Percentiles rank a stretch among this genome's conserved stretches.
phyloP scores from a whole-genome alignment of 2,113 vertebrate genomes.

The Sander lucioperca region DNA sequence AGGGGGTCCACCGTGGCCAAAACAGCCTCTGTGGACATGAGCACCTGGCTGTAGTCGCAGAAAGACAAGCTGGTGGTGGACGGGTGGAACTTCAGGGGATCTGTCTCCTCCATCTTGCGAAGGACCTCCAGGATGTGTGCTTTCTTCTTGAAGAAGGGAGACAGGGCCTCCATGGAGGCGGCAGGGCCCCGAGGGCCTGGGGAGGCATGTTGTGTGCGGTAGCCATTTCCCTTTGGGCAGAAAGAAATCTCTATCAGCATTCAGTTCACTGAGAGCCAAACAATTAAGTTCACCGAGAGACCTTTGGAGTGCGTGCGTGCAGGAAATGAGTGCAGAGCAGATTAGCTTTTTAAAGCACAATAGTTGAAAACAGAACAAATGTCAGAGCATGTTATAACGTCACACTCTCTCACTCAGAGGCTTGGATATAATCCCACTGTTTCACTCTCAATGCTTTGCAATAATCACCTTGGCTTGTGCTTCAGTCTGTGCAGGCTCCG shows the following conservation, averaged over 20 bases:
- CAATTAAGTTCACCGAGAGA: slow-evolving; percentile 15
- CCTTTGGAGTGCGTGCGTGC: slow-evolving; percentile 47
- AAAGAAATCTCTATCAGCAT: slow-evolving; percentile 49
- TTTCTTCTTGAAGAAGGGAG: slow-evolving; percentile 96
- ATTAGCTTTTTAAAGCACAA: slow-evolving; percentile 58
- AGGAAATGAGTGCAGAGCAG: slow-evolving; percentile 51
- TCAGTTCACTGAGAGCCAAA: slow-evolving; percentile 19
- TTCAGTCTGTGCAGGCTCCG: slow-evolving; percentile 81
- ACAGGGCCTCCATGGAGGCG: slow-evolving; percentile 90
- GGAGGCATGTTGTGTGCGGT: slow-evolving; percentile 81
- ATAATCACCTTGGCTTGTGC: slow-evolving; percentile 84
- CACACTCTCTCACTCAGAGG: slow-evolving; percentile 9
- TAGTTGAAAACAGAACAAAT: slow-evolving; percentile 42
- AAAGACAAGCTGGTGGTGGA: slow-evolving; percentile 78
- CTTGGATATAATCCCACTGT: slow-evolving; percentile 4
- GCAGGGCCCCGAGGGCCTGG: slow-evolving; percentile 81
- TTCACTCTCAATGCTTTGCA: slow-evolving; percentile 13
- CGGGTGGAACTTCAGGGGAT: slow-evolving; percentile 86
- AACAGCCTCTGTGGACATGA: slow-evolving; percentile 81
- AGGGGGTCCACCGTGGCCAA: slow-evolving; percentile 74
- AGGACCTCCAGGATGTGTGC: slow-evolving; percentile 96
- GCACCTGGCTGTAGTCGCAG: slow-evolving; percentile 85
- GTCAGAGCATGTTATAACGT: slow-evolving; percentile 16
- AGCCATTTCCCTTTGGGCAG: slow-evolving; percentile 79
- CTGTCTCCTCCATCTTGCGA: slow-evolving; percentile 93